Evolutionary conservation across 2,888 invertebrate species (phyloP), one percentile per base, ranked within the genome.

Genomic region (Torymus tubicola): DNA sequence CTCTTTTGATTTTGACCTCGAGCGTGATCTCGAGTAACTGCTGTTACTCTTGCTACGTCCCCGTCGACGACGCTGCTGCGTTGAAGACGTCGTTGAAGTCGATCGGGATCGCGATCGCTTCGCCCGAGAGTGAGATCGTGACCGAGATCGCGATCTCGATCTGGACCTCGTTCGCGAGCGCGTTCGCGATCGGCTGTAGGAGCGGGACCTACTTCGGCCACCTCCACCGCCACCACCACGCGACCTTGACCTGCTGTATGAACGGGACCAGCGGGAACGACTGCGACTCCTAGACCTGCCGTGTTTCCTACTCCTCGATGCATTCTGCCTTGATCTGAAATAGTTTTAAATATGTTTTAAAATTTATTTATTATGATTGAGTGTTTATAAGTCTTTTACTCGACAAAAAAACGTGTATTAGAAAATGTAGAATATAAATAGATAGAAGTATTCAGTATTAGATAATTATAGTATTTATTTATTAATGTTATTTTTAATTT

Each of bases 271-370:
- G 68, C 87, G 89, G 8, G 42, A 42, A 50, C 86, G 84, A 42
- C 88, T 88, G 77, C 89, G 88, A 2, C 90, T 89, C 58, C 88
- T 86, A 81, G 87, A 87, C 31, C 87, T 87, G 58, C 84, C 83
- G 52, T 86, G 85, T 75, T 90, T 91, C 76, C 91, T 88, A 1
- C 90, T 85, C 78, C 89, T 86, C 0, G 90, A 88, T 24, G 86
- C 85, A 67, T 87, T 84, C 82, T 88, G 87, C 77, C 88, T 87
- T 3, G 88, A 88, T 83, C 88, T 90, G 75, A 53, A 68, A 81
- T 81, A 70, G 57, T 60, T 71, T 76, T 31, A 50, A 16, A 57
- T 14, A 8, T 42, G 42, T 42, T 42, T 42, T 42, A 42, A 8
- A 8, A 5, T 42, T 42, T 42, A 5, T 42, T 42, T 42, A 42